Base-by-base conservation (phyloP, 2,888 invertebrate species). In the Cryptus viduatorius region DNA sequence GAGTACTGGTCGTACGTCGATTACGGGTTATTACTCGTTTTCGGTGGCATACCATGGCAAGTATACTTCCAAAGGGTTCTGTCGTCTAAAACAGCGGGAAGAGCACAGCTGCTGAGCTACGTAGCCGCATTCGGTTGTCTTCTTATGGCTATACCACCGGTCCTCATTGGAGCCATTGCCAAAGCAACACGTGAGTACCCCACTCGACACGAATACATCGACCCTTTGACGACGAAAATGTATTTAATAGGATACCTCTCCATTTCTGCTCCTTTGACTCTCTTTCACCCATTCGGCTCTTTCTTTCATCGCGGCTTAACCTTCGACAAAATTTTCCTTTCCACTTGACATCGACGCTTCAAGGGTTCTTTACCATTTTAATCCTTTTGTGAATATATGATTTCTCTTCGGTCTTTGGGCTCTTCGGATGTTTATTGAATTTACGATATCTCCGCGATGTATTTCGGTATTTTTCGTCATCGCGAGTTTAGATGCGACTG, bases 31-130 rank as follows among this genome's bases (percentile, higher is more conserved):
- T 95, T 99, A 89, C 95, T 99, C 82, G 95, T 99, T 68, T 98
- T 99, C 91, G 99, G 99, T 19, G 99, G 99, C 61, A 99, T 99
- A 89, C 99, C 99, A 0, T 99, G 99, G 98, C 94, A 97, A 96
- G 99, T 99, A 44, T 99, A 99, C 94, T 99, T 99, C 94, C 99
- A 99, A 95, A 96, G 99, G 59, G 99, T 99, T 73, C 95, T 99
- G 90, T 99, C 99, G 84, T 98, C 99, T 91, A 98, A 98, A 95
- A 97, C 98, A 0, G 99, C 99, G 0, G 96, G 96, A 7, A 96
- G 98, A 77, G 99, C 99, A 59, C 98, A 99, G 94, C 94, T 98
- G 76, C 95, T 99, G 88, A 99, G 99, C 37, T 99, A 98, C 94
- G 98, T 99, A 72, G 99, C 99, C 0, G 99, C 99, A 7, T 94